Evolutionary conservation across 2,888 invertebrate genomes (phyloP).

Genomic region (Macrophya annulata): DNA sequence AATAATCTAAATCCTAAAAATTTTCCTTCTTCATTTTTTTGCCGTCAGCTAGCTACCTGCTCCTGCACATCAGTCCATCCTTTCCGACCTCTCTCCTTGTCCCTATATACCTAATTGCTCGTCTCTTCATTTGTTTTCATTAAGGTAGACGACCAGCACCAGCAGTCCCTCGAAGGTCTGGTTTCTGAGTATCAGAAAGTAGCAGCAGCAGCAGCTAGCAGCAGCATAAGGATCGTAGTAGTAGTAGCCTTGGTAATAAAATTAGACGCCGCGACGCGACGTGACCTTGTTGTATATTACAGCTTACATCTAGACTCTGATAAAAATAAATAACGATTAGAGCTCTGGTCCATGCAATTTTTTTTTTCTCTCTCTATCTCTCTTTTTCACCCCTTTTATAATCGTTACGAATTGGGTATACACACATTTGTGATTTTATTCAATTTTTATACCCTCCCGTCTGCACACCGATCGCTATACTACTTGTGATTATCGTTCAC

Average conservation of each 20-base stretch:
- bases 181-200: constrained; percentile 6
- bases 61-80: not conserved
- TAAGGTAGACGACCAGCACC: constrained; percentile 30
- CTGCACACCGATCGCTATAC: too few relatives aligned
- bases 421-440: not conserved
- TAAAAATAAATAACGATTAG: constrained; percentile 11
- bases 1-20: too few relatives aligned
- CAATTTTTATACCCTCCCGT: not conserved
- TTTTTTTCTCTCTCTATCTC: not conserved
- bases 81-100: not conserved
- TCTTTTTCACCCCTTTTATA: not conserved
- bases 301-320: not conserved
- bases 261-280: constrained; percentile 1
- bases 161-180: not conserved
- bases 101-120: constrained; percentile 34
- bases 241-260: constrained; percentile 20
- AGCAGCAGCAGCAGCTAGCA: not conserved
- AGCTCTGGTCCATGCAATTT: not conserved
- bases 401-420: not conserved
- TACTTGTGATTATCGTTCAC: not conserved
- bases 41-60: constrained; percentile 8
- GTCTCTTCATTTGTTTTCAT: constrained; percentile 52
- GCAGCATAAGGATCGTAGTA: not conserved
- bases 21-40: not conserved
- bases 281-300: not conserved